Base-by-base conservation (phyloP, 2,797 vertebrate genomes). In the Sebastes taczanowskii region DNA sequence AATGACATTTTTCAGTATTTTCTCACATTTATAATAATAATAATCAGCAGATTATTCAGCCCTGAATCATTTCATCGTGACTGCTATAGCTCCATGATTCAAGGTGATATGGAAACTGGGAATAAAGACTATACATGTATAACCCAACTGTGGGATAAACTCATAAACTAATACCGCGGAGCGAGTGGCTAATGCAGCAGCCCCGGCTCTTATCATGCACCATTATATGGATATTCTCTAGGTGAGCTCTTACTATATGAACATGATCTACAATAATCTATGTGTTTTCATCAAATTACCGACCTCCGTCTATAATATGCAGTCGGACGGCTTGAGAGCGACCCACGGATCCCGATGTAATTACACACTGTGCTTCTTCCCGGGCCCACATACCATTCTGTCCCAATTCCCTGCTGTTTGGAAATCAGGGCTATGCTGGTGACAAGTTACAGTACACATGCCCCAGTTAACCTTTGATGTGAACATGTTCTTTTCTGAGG, bases 401-500 rank as follows among this genome's bases (percentile, higher is more conserved):
- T 92, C 86, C 88, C 92, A 91, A 90, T 91, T 88, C 89, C 92
- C 92, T 71, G 86, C 91, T 93, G 92, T 94, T 94, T 93, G 86
- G 85, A 92, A 91, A 93, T 93, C 91, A 87, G 87, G 84, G 85
- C 88, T 82, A 77, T 64, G 75, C 86, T 86, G 91, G 94, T 94
- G 88, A 94, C 92, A 91, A 90, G 92, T 92, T 93, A 91, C 94
- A 93, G 93, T 92, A 91, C 94, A 94, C 92, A 92, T 91, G 92
- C 81, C 92, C 89, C 87, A 84, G 91, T 91, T 95, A 90, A 96
- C 93, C 94, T 95, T 95, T 94, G 92, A 94, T 89, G 92, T 94
- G 92, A 89, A 86, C 90, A 91, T 86, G 90, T 87, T 90, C 90
- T 91, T 87, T 91, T 90, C 77, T 88, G 85, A 86, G 85, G 87